Conservation (phyloP, 1,140 invertebrate species). For the Vanessa tameamea region DNA sequence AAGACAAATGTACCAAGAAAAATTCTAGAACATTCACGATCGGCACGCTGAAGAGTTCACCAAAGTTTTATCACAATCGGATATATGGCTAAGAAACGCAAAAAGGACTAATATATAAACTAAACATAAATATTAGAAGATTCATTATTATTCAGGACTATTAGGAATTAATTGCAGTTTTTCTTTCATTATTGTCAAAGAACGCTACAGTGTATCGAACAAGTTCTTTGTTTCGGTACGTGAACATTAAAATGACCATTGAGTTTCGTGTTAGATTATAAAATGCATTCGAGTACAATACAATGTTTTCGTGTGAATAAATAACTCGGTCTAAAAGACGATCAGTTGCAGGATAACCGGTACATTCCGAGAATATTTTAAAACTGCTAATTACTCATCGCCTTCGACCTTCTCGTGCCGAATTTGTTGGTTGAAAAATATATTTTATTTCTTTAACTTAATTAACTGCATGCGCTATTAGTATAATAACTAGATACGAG, state of each 20-base stretch:
- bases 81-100: too few species aligned
- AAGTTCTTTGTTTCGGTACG: slow-evolving; percentile 15
- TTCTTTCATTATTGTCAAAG: background rate
- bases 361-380: slow-evolving; percentile 57
- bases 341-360: slow-evolving; percentile 54
- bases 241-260: background rate
- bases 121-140: too few species aligned
- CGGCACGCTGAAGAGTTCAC: background rate
- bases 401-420: slow-evolving; percentile 45
- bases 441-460: too few species aligned
- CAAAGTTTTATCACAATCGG: background rate
- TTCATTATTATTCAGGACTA: background rate
- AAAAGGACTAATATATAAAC: too few species aligned
- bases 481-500: too few species aligned
- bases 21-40: background rate
- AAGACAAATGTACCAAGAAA: too few species aligned
- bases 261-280: slow-evolving; percentile 4
- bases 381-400: slow-evolving; percentile 60
- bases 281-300: background rate
- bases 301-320: slow-evolving; percentile 34
- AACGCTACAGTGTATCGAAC: slow-evolving; percentile 1
- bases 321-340: slow-evolving; percentile 26
- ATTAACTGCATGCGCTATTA: too few species aligned
- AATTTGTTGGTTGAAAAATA: background rate
- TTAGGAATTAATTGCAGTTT: background rate